Percentiles rank a stretch among this genome's conserved stretches.
Evolutionary conservation across 2,888 invertebrate genomes (phyloP).

Genomic region (Netelia fuscicornis): DNA sequence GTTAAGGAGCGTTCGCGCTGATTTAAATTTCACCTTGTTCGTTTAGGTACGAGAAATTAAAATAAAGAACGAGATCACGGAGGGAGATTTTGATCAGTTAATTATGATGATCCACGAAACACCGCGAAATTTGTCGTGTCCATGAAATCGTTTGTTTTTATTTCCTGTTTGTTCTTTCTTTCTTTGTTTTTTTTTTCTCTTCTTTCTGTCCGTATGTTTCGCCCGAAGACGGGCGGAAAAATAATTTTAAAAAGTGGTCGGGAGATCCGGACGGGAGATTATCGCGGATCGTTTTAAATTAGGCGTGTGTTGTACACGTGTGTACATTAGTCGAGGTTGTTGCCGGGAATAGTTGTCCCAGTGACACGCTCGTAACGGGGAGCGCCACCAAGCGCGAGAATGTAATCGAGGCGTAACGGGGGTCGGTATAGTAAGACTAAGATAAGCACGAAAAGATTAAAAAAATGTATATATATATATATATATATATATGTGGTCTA

Average conservation of each 20-base stretch:
- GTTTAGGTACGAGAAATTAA: background rate
- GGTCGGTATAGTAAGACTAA: background rate
- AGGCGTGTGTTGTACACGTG: background rate
- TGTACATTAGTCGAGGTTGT: background rate
- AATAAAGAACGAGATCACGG: background rate
- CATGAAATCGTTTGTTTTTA: background rate
- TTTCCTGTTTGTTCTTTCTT: background rate
- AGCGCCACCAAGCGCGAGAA: constrained; percentile 14
- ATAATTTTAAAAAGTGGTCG: background rate
- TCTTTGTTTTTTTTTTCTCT: background rate
- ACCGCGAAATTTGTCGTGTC: background rate
- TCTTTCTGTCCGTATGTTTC: background rate
- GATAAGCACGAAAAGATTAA: background rate
- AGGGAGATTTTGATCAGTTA: background rate
- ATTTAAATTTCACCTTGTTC: too few species aligned
- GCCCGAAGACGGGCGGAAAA: background rate
- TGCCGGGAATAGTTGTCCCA: background rate
- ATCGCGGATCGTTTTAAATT: background rate
- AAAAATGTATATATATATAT: background rate
- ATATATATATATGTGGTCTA: background rate
- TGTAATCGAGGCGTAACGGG: constrained; percentile 48
- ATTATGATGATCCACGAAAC: constrained; percentile 7
- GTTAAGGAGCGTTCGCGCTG: too few species aligned
- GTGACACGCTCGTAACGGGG: background rate
- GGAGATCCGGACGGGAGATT: background rate